Conservation (phyloP, 2,797 vertebrate species). For the Anisognathus igniventris region DNA sequence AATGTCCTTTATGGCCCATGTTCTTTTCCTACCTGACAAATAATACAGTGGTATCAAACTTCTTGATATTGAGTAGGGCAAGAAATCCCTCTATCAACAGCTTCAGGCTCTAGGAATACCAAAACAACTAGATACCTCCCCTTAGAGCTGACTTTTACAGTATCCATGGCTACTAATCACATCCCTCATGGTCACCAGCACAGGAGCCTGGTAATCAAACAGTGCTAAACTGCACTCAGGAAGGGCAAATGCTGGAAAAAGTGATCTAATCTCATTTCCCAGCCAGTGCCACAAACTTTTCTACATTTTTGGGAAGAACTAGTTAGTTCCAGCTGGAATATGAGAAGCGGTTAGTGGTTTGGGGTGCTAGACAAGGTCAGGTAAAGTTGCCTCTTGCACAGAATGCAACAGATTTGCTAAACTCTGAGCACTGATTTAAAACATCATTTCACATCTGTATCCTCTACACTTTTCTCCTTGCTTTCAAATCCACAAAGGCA, state of each 20-base stretch:
- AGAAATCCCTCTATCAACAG: neutral
- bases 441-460: neutral
- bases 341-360: neutral
- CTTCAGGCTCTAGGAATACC: neutral
- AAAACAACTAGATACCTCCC: no score
- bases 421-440: neutral
- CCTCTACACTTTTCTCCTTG: no score
- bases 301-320: neutral
- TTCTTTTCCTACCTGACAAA: neutral
- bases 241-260: neutral
- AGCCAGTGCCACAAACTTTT: neutral
- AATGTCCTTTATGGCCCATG: neutral
- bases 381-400: neutral
- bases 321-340: rapidly evolving
- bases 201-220: neutral
- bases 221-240: neutral
- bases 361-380: neutral
- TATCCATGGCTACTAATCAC: neutral
- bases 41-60: neutral
- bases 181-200: neutral
- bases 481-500: neutral
- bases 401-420: neutral
- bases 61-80: rapidly evolving
- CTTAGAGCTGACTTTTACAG: neutral
- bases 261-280: neutral